Base-by-base conservation (phyloP, 2,113 vertebrate genomes). In the Polypterus bichir region DNA sequence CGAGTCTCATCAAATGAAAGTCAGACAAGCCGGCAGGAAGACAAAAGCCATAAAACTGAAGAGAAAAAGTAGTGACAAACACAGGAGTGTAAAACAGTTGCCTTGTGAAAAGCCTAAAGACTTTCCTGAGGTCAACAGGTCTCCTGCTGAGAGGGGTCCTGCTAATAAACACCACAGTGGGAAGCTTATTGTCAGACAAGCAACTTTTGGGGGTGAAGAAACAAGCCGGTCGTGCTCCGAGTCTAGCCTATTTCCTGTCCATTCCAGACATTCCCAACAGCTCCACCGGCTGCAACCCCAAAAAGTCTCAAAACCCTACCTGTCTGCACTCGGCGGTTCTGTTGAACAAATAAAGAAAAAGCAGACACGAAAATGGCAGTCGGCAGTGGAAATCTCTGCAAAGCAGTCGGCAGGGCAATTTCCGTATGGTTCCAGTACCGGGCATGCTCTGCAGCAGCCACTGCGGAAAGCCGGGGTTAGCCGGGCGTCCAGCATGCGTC, bases 181-280 rank as follows among this genome's bases (percentile, higher is more conserved):
- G 0, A 82, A 75, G 59, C 59, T 46, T 2, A 71, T 75, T 0
- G 6, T 64, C 44, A 79, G 70, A 63, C 70, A 59, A 7, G 68
- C 75, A 48, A 47, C 55, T 0, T 79, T 70, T 66, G 74, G 78
- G 2, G 62, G 77, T 52, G 87, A 86, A 1, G 69, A 73, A 7
- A 76, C 73, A 0, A 78, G 79, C 56, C 81, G 82, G n/a, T 88
- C 89, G 0, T 86, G 88, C 66, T 91, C 91, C 0, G 90, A 95
- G 65, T 85, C 87, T 0, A 91, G 87, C 64, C 81, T 89, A 46
- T 85, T 80, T 61, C 83, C 86, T 0, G 75, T 62, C 54, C 71
- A 81, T 61, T 66, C 81, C 27, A 46, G 77, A 2, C 75, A 86
- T 3, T 79, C 74, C 5, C 3, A 69, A 0, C 61, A 61, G 47